A percentile compares a stretch with the other conserved stretches of the same genome.
Conservation (phyloP, 2,113 vertebrate species). For the Astur gentilis region DNA sequence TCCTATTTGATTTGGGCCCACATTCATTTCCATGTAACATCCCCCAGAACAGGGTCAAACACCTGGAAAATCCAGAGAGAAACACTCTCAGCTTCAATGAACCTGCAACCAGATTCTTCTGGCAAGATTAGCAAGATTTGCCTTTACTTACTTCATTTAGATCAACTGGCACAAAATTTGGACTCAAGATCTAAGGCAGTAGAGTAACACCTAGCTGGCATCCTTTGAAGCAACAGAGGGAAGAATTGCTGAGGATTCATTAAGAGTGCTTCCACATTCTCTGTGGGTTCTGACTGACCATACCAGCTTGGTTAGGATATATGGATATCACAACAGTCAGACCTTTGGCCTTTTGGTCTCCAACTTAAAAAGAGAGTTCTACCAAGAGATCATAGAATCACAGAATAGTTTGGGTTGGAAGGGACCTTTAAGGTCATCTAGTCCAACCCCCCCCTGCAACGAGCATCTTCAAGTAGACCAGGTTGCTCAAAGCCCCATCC, state of each 20-base stretch:
- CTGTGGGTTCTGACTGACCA: not conserved
- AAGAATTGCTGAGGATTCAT: not conserved
- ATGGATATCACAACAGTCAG: not conserved
- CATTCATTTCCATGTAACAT: not conserved
- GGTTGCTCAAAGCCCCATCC: not conserved
- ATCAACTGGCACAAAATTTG: not conserved
- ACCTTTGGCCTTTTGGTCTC: not conserved
- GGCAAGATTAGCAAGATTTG: not conserved
- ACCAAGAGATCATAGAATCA: not conserved
- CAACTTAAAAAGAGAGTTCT: not conserved
- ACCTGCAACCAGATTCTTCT: not conserved
- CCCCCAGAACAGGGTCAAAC: not conserved
- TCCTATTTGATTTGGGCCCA: not conserved
- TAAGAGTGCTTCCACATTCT: not conserved
- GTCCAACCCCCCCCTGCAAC: not conserved
- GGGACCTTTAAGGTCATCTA: not conserved
- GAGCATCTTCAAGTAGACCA: not conserved
- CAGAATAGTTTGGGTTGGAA: not conserved
- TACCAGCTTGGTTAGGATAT: not conserved
- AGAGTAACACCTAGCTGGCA: not conserved
- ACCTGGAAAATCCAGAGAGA: not conserved
- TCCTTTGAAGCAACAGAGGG: not conserved
- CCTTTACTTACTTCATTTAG: not conserved
- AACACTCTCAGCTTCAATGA: not conserved
- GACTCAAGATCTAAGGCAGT: not conserved